These are phyloP conservation scores for Notocelia uddmanniana DNA, from an alignment of 2,888 invertebrate genomes.

Conservation along the genomic window DNA sequence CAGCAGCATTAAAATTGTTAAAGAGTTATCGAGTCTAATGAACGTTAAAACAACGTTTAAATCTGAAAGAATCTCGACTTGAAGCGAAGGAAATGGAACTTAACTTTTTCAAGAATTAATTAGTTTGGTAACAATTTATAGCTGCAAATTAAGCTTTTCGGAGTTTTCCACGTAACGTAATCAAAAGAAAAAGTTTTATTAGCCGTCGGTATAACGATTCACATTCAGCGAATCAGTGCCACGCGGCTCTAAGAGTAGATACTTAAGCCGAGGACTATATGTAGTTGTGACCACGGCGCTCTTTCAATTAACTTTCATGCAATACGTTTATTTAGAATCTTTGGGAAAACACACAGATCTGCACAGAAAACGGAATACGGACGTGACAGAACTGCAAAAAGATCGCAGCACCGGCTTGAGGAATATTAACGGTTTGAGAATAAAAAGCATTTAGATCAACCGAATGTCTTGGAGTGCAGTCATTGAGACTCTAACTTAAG, in stretches of 20 bases:
- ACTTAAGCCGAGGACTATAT: too few relatives aligned
- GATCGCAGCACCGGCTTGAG: too few relatives aligned
- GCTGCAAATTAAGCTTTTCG: conserved; percentile 36
- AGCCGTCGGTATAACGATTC: conserved; percentile 18
- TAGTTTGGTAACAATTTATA: conserved; percentile 43
- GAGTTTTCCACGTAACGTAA: conserved; percentile 39
- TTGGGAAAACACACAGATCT: not conserved
- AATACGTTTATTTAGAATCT: not conserved
- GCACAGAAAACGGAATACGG: not conserved
- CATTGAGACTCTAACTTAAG: too few relatives aligned
- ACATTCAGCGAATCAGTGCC: not conserved
- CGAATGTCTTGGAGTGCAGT: too few relatives aligned
- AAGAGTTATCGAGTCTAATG: conserved; percentile 39
- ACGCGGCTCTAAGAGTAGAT: too few relatives aligned
- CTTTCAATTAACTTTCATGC: too few relatives aligned
- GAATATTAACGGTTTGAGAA: too few relatives aligned
- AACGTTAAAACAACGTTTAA: conserved; percentile 40
- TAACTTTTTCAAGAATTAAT: conserved; percentile 43
- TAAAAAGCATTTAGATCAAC: too few relatives aligned
- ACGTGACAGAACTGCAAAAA: not conserved
- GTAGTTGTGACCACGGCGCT: too few relatives aligned
- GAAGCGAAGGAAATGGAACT: conserved; percentile 26
- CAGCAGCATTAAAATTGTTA: conserved; percentile 28
- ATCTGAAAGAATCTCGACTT: conserved; percentile 41
- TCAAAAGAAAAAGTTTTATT: conserved; percentile 36